These are phyloP conservation scores for Platynereis dumerilii DNA, from an alignment of 2,888 invertebrate species.

Conservation along the genomic window DNA sequence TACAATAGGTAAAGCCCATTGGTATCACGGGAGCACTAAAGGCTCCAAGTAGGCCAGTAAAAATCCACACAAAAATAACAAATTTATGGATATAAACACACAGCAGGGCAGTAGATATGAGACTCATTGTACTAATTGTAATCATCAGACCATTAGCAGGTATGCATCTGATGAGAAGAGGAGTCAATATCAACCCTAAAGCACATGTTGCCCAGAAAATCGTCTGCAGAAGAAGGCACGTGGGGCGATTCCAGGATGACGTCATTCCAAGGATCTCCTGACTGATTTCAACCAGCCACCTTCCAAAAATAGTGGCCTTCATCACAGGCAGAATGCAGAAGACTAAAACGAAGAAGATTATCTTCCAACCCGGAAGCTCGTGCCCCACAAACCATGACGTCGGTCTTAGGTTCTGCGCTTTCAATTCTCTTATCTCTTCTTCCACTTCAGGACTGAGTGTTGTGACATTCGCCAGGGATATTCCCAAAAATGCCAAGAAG, in stretches of 20 bases:
- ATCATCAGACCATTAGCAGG: slow-evolving; percentile 21
- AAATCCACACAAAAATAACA: slow-evolving; percentile 17
- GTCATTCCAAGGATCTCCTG: not conserved
- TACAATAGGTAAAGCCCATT: slow-evolving; percentile 14
- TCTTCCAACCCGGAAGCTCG: not conserved
- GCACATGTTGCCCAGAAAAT: slow-evolving; percentile 18
- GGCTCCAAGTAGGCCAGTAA: slow-evolving; percentile 7
- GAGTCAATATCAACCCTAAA: slow-evolving; percentile 4
- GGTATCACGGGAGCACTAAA: slow-evolving; percentile 8
- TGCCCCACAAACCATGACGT: slow-evolving; percentile 4
- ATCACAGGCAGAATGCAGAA: slow-evolving; percentile 16
- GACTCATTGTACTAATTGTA: slow-evolving; percentile 8
- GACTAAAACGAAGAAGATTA: slow-evolving; percentile 4
- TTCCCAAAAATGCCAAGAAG: slow-evolving; percentile 19
- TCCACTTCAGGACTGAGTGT: not conserved
- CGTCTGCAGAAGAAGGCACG: slow-evolving; percentile 16
- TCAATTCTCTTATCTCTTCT: not conserved
- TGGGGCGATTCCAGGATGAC: not conserved
- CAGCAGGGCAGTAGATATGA: slow-evolving; percentile 13
- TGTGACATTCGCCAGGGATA: slow-evolving; percentile 7
- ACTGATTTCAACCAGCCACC: slow-evolving; percentile 3
- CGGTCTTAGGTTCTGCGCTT: not conserved
- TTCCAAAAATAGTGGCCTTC: slow-evolving; percentile 6
- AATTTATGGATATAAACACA: slow-evolving; percentile 16
- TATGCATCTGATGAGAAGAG: not conserved